Percentiles rank a stretch among this genome's conserved stretches.
phyloP scores from a whole-genome alignment of 2,797 vertebrate species.

The Crocidura indochinensis region DNA sequence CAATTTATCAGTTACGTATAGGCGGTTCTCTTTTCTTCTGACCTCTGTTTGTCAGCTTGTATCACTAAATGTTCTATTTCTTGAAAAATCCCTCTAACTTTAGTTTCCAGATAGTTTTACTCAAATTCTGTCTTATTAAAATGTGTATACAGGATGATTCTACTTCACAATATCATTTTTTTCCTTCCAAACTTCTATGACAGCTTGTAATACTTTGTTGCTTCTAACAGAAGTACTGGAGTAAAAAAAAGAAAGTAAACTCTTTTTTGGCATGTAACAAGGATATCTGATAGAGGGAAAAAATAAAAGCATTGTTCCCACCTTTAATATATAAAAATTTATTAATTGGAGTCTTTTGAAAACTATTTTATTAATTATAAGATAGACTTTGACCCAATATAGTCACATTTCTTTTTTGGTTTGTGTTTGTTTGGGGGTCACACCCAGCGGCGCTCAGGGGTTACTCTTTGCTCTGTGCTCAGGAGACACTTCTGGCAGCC shows the following conservation, averaged over 20 bases:
- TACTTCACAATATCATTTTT: not conserved
- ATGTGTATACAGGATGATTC: not conserved
- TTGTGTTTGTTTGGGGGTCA: too few species aligned
- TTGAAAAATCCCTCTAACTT: not conserved
- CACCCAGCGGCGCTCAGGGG: too few species aligned
- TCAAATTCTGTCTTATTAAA: not conserved
- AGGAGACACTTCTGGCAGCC: too few species aligned
- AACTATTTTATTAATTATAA: constrained; percentile 25
- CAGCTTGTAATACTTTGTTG: constrained; percentile 25
- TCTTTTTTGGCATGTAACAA: not conserved
- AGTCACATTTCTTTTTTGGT: too few species aligned
- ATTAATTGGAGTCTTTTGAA: not conserved
- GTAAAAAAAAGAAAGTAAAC: constrained; percentile 8
- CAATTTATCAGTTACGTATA: not conserved
- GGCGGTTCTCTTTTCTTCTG: not conserved
- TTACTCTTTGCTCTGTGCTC: too few species aligned
- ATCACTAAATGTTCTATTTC: not conserved
- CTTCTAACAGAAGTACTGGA: not conserved
- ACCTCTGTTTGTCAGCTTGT: constrained; percentile 15
- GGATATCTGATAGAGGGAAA: not conserved
- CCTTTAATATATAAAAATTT: not conserved
- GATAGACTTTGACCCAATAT: not conserved
- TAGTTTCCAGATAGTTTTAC: not conserved
- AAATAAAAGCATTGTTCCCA: not conserved
- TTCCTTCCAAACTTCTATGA: constrained; percentile 19